These are phyloP conservation scores for Spinus olivaceus DNA, from an alignment of 2,797 vertebrate species.

Conservation along the genomic window DNA sequence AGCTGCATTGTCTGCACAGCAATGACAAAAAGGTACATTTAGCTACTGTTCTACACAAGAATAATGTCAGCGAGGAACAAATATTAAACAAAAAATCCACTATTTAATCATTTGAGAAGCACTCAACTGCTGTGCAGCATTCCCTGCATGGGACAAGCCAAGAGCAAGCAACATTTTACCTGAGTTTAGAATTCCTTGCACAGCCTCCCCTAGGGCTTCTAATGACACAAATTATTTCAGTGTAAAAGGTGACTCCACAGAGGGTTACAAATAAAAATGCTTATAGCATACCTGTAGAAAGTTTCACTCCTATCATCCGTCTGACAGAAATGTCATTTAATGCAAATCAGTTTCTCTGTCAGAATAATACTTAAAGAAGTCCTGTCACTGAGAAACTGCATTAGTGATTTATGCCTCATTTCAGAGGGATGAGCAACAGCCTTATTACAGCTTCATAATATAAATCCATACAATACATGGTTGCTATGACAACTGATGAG, in stretches of 20 bases:
- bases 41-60: background rate
- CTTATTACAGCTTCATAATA: background rate
- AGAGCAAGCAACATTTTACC: background rate
- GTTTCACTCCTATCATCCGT: background rate
- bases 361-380: background rate
- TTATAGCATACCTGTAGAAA: background rate
- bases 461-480: background rate
- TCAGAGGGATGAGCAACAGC: background rate
- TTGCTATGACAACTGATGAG: slow-evolving; percentile 19
- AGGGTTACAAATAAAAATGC: background rate
- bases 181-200: background rate
- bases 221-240: background rate
- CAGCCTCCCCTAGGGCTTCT: background rate
- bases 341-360: background rate
- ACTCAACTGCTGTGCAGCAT: fast-evolving
- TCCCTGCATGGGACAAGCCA: background rate
- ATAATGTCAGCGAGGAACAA: background rate
- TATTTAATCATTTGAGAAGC: background rate
- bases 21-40: background rate
- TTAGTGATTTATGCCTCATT: slow-evolving; percentile 8
- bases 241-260: background rate
- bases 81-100: background rate
- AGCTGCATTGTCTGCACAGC: background rate
- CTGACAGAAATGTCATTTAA: background rate
- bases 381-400: background rate